phyloP scores from a whole-genome alignment of 2,888 invertebrate species.

The Timandra comae region DNA sequence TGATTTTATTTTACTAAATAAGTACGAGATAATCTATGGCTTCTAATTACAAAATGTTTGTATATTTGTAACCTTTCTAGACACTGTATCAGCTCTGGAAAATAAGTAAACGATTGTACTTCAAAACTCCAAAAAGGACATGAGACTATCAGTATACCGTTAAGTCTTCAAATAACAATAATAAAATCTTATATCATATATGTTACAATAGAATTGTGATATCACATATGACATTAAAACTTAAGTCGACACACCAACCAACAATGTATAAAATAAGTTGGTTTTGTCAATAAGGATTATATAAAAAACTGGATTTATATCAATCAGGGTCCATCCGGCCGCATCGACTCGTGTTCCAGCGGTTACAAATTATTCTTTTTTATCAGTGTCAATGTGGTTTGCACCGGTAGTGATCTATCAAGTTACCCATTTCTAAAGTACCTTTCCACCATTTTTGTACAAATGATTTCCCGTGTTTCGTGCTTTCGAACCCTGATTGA shows the following conservation, averaged over 20 bases:
- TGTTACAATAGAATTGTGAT: background rate
- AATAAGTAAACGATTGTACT: too few relatives aligned
- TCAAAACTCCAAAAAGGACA: too few relatives aligned
- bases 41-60: too few relatives aligned
- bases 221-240: too few relatives aligned
- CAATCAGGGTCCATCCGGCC: slow-evolving; percentile 26
- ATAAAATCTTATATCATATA: background rate
- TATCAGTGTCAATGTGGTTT: slow-evolving; percentile 20
- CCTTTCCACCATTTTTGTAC: slow-evolving; percentile 6
- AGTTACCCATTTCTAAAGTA: slow-evolving; percentile 10
- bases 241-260: too few relatives aligned
- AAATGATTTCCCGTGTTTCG: slow-evolving; percentile 18
- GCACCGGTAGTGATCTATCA: slow-evolving; percentile 21
- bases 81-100: too few relatives aligned
- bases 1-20: too few relatives aligned
- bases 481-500: slow-evolving; percentile 11
- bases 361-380: slow-evolving; percentile 20
- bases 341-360: slow-evolving; percentile 39
- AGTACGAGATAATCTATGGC: too few relatives aligned
- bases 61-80: too few relatives aligned
- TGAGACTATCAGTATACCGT: too few relatives aligned
- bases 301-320: slow-evolving; percentile 12
- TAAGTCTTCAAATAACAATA: too few relatives aligned
- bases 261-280: background rate
- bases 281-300: slow-evolving; percentile 2